Conservation (phyloP, 92 coral and sea anemone species). For the Scolanthus callimorphus region DNA sequence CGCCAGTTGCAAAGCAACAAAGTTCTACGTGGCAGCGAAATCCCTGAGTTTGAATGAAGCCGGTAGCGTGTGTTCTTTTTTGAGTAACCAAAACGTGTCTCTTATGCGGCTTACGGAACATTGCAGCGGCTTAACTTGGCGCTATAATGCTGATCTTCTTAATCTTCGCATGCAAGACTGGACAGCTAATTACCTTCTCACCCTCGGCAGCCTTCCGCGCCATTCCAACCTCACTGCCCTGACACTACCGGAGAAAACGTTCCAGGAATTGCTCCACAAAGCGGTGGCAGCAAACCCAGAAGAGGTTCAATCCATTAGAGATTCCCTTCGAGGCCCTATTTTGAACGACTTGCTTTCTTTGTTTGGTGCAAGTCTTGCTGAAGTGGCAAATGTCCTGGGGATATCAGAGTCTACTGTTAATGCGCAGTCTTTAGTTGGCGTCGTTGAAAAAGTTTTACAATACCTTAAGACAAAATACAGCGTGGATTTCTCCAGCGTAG, state of each 20-base stretch:
- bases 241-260: slow-evolving; percentile 14
- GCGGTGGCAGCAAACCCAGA: not conserved
- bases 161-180: slow-evolving; percentile 43
- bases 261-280: slow-evolving; percentile 17
- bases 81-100: slow-evolving; percentile 32
- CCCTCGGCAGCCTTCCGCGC: slow-evolving; percentile 7
- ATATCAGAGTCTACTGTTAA: slow-evolving; percentile 8
- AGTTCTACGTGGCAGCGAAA: slow-evolving; percentile 43
- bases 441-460: slow-evolving; percentile 6
- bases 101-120: slow-evolving; percentile 47
- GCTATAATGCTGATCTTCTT: slow-evolving; percentile 41
- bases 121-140: slow-evolving; percentile 57
- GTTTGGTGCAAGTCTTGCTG: slow-evolving; percentile 38
- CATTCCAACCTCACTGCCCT: slow-evolving; percentile 17
- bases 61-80: slow-evolving; percentile 15
- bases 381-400: slow-evolving; percentile 19
- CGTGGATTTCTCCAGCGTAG: slow-evolving; percentile 3
- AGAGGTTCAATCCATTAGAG: not conserved
- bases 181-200: slow-evolving; percentile 38
- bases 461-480: slow-evolving; percentile 14
- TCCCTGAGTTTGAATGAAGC: slow-evolving; percentile 8
- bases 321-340: slow-evolving; percentile 2
- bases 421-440: not conserved
- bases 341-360: slow-evolving; percentile 15
- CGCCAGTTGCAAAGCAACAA: slow-evolving; percentile 22